These are phyloP conservation scores for Emmelina monodactyla DNA, from an alignment of 2,888 invertebrate genomes.

Conservation along the genomic window DNA sequence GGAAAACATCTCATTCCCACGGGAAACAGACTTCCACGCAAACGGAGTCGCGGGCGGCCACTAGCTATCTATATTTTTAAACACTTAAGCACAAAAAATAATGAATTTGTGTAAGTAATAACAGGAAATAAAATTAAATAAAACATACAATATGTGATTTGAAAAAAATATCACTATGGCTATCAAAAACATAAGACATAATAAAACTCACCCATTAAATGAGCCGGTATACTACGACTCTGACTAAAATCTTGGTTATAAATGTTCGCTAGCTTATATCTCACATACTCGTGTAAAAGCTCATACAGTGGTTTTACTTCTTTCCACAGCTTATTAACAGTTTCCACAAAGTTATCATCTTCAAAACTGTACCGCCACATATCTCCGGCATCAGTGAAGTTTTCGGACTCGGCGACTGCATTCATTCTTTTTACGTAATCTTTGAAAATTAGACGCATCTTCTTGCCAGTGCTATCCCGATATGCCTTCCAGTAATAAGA, in stretches of 20 bases:
- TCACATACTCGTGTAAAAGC: slow-evolving; percentile 70
- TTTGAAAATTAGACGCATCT: slow-evolving; percentile 66
- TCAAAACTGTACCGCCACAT: slow-evolving; percentile 56
- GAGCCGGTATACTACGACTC: slow-evolving; percentile 71
- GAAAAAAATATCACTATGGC: not conserved
- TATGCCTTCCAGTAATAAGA: slow-evolving; percentile 71
- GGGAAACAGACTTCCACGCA: too few relatives aligned
- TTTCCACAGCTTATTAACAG: slow-evolving; percentile 59
- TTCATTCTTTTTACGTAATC: slow-evolving; percentile 70
- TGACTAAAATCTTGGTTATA: slow-evolving; percentile 55
- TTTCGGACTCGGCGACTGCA: slow-evolving; percentile 64
- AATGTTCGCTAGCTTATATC: slow-evolving; percentile 53
- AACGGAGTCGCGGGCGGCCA: too few relatives aligned
- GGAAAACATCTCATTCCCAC: too few relatives aligned
- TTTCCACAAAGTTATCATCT: slow-evolving; percentile 41
- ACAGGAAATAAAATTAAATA: too few relatives aligned
- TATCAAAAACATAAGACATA: not conserved
- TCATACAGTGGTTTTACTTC: slow-evolving; percentile 71
- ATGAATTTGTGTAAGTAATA: too few relatives aligned
- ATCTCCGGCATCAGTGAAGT: slow-evolving; percentile 50
- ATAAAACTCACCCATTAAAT: slow-evolving; percentile 68
- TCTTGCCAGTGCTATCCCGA: slow-evolving; percentile 69
- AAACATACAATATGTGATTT: too few relatives aligned
- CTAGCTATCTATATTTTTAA: too few relatives aligned
- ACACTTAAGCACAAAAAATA: too few relatives aligned